phyloP scores from a whole-genome alignment of 2,888 invertebrate species.

The Caenorhabditis plicata region DNA sequence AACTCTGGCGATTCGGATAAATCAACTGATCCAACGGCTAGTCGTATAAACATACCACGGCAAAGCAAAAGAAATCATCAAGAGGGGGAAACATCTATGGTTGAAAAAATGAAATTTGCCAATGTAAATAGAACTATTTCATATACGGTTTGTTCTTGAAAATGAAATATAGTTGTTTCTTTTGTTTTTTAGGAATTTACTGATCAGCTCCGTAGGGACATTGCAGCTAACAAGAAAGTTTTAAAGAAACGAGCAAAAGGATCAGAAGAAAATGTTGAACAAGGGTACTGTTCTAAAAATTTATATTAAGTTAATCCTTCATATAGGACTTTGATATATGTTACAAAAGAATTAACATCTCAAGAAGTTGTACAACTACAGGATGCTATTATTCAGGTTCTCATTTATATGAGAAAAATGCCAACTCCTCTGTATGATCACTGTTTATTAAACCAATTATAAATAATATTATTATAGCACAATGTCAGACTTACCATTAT shows the following conservation, averaged over 20 bases:
- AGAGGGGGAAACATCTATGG: neutral
- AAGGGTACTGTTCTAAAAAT: conserved; percentile 5
- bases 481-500: conserved; percentile 18
- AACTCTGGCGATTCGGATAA: neutral
- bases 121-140: conserved; percentile 20
- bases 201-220: conserved; percentile 19
- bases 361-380: conserved; percentile 24
- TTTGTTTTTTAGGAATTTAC: conserved; percentile 17
- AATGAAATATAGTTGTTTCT: no score
- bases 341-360: conserved; percentile 24
- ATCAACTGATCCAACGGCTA: neutral
- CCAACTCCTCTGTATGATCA: conserved; percentile 16
- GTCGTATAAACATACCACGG: no score
- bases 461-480: neutral
- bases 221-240: conserved; percentile 19
- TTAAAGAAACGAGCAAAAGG: no score
- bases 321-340: conserved; percentile 21
- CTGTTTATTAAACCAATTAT: neutral
- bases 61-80: no score
- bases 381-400: conserved; percentile 17
- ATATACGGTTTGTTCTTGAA: no score
- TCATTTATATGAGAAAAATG: conserved; percentile 21
- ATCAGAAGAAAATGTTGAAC: conserved; percentile 13
- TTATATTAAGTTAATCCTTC: neutral
- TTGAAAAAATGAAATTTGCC: conserved; percentile 13